These are phyloP conservation scores for Ibidorhyncha struthersii DNA, from an alignment of 2,113 vertebrate species.

Conservation along the genomic window DNA sequence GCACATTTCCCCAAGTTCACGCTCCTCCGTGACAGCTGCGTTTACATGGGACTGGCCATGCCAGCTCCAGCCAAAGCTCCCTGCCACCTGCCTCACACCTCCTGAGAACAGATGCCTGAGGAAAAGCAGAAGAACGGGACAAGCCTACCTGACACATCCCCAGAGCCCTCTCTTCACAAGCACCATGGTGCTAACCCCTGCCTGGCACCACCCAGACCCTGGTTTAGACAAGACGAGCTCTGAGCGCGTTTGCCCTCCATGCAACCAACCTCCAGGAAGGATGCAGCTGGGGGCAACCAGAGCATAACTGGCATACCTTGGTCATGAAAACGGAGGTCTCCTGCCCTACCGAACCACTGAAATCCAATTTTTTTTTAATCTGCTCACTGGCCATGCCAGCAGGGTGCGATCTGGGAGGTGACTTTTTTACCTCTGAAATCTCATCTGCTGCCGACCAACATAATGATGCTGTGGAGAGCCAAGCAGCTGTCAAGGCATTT, in stretches of 20 bases:
- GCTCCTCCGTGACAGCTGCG: accelerated
- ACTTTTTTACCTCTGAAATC: slow-evolving; percentile 9
- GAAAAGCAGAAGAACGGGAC: neutral
- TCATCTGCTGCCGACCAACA: neutral
- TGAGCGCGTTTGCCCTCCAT: neutral
- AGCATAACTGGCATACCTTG: neutral
- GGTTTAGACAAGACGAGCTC: neutral
- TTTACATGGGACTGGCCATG: neutral
- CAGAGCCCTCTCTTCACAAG: neutral
- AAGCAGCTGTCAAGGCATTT: neutral
- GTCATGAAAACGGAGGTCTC: accelerated
- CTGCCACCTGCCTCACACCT: accelerated
- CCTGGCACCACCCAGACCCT: accelerated
- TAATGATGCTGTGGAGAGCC: neutral
- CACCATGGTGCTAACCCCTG: accelerated
- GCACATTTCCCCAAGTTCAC: neutral
- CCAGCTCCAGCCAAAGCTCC: neutral
- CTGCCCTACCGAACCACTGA: neutral
- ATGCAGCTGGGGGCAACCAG: neutral
- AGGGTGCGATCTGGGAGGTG: neutral
- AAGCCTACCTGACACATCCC: neutral
- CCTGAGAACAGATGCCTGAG: neutral
- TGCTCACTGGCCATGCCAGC: neutral
- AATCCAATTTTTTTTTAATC: neutral
- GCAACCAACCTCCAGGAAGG: neutral